Percentiles rank a stretch among this genome's conserved stretches.
phyloP scores from a whole-genome alignment of 2,888 invertebrate genomes.

The Thecophora atra region DNA sequence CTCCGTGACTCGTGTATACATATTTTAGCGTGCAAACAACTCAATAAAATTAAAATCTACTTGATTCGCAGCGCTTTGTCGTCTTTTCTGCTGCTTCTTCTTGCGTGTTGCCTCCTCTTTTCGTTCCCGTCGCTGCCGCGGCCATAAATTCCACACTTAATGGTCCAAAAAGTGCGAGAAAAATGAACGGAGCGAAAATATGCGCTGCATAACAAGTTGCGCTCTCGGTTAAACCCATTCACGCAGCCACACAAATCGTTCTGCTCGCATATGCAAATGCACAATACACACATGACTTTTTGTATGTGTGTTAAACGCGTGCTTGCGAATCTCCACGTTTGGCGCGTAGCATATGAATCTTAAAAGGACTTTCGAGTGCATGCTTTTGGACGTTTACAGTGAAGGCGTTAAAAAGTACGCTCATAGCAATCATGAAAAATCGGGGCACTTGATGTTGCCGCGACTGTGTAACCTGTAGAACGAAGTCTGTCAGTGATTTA shows the following conservation, averaged over 20 bases:
- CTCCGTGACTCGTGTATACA: conserved; percentile 2
- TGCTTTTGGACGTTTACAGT: conserved; percentile 19
- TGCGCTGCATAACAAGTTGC: conserved; percentile 38
- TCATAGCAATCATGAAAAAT: background rate
- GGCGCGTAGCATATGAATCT: conserved; percentile 35
- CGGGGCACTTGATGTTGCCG: conserved; percentile 14
- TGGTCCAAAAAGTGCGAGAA: conserved; percentile 63
- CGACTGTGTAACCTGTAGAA: conserved; percentile 41
- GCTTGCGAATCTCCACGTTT: conserved; percentile 42
- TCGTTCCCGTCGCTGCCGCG: conserved; percentile 27
- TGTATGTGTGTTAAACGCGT: conserved; percentile 6
- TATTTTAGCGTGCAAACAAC: conserved; percentile 42
- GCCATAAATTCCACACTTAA: conserved; percentile 65
- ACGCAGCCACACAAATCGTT: conserved; percentile 23
- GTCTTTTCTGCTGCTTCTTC: background rate
- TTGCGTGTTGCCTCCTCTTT: background rate
- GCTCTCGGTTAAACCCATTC: conserved; percentile 3
- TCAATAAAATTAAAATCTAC: conserved; percentile 52
- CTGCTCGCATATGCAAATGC: conserved; percentile 17
- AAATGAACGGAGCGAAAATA: conserved; percentile 49
- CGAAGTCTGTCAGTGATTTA: conserved; percentile 35
- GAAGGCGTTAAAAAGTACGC: background rate
- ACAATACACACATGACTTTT: background rate
- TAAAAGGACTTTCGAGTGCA: conserved; percentile 24
- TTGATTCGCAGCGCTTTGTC: conserved; percentile 36